Base-by-base conservation (phyloP, 2,797 vertebrate species). In the Chelonia mydas region DNA sequence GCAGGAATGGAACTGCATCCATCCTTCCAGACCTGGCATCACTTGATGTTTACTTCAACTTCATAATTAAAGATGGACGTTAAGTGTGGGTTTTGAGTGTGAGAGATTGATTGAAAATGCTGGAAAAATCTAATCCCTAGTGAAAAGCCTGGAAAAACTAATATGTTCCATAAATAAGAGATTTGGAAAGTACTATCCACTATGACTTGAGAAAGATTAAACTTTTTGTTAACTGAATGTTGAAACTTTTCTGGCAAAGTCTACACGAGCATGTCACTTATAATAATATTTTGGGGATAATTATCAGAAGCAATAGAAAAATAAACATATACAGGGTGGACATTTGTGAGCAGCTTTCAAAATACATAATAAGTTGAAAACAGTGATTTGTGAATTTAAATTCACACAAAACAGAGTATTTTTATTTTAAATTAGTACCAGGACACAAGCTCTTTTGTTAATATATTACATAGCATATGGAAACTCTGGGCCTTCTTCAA, bases 41-140 rank as follows among this genome's bases (percentile, higher is more conserved):
- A 11, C 16, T 74, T 31, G 45, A 45, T 95, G 89, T 94, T 97
- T 95, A 68, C 87, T 83, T 92, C 90, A 89, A 50, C 57, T 81
- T 88, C 57, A 45, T 93, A 90, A 96, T 96, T 89, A 90, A 93
- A 96, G 84, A 95, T 76, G 82, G 96, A 96, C 89, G 55, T 83
- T 86, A 89, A 97, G 89, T 90, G 88, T 65, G 45, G 65, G 31
- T 16, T 65, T 49, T 41, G 23, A n/a, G 27, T 87, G 13, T 78
- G 79, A 90, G 85, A 85, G 92, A 93, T 83, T 86, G 84, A 77
- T 93, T 72, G 88, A 85, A 88, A 78, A 80, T 95, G 33, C 80
- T 92, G 74, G 65, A 53, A 80, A 47, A 74, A 76, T n/a, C 41
- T 59, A 90, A 78, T 37, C 90, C 82, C 90, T 61, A 25, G 45